These are phyloP conservation scores for Drosophila sturtevanti DNA, from an alignment of 1,140 invertebrate species.

Conservation along the genomic window DNA sequence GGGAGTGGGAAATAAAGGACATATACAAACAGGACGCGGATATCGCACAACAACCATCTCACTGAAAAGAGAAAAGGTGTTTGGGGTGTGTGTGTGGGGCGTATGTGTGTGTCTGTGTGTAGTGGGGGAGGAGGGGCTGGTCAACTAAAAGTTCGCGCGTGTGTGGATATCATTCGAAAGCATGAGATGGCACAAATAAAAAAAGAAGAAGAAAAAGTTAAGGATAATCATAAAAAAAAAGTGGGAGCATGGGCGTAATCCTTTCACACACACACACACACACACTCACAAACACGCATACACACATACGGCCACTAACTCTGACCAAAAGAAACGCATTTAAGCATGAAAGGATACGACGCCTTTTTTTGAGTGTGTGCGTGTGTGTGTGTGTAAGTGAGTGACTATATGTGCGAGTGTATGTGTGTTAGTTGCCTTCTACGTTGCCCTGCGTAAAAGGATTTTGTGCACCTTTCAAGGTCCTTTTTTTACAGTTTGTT, in stretches of 20 bases:
- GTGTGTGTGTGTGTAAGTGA: neutral
- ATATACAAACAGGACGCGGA: constrained; percentile 39
- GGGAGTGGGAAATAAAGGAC: constrained; percentile 4
- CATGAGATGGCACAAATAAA: constrained; percentile 34
- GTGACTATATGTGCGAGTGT: constrained; percentile 29
- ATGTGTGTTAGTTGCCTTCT: constrained; percentile 50
- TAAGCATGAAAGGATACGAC: constrained; percentile 70
- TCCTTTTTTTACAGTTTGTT: constrained; percentile 65
- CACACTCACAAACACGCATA: too few species aligned
- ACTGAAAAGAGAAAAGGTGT: neutral
- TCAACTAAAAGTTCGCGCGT: constrained; percentile 7
- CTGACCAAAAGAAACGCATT: constrained; percentile 69
- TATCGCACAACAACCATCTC: constrained; percentile 22
- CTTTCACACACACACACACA: constrained; percentile 50
- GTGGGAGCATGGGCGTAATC: constrained; percentile 35
- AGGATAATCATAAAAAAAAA: constrained; percentile 53
- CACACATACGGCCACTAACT: constrained; percentile 47
- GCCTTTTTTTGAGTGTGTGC: constrained; percentile 44
- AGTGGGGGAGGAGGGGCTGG: neutral
- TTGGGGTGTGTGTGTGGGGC: too few species aligned
- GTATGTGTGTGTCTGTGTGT: constrained; percentile 47
- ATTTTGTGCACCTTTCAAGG: constrained; percentile 78
- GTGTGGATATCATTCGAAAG: constrained; percentile 49
- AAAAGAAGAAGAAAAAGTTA: neutral
- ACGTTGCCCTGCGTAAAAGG: constrained; percentile 59